Percentiles rank a stretch among this genome's conserved stretches.
phyloP scores from a whole-genome alignment of 2,113 vertebrate species.

The Brevimyrus niger region DNA sequence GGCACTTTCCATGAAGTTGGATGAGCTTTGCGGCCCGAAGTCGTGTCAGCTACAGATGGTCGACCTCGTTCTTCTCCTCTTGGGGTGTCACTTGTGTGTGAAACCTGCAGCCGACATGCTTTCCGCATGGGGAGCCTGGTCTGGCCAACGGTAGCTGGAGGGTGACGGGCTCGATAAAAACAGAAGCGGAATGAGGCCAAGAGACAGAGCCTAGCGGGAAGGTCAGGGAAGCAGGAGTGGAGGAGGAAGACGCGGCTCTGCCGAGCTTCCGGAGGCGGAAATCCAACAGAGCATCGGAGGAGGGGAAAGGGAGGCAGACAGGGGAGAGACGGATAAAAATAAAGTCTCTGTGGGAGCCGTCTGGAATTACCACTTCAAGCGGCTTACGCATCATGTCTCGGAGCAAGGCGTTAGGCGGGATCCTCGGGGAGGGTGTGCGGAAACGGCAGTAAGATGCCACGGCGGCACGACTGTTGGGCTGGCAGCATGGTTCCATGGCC shows the following conservation, averaged over 20 bases:
- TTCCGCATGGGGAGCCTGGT: background rate
- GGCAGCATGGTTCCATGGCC: background rate
- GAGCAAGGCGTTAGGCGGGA: conserved; percentile 6
- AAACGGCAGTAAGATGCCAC: background rate
- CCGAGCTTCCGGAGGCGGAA: background rate
- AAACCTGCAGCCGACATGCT: background rate
- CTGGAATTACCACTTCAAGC: conserved; percentile 30
- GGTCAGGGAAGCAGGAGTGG: background rate
- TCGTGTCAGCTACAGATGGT: background rate
- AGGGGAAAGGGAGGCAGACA: background rate
- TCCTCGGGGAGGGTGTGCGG: background rate
- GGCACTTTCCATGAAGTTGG: background rate
- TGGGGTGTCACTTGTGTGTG: background rate
- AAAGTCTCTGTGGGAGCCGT: conserved; percentile 21
- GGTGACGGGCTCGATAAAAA: background rate
- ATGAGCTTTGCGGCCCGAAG: background rate
- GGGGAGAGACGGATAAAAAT: conserved; percentile 19
- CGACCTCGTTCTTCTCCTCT: background rate
- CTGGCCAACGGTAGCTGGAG: background rate
- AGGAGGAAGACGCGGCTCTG: background rate
- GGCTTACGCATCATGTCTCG: conserved; percentile 25
- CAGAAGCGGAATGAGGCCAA: background rate
- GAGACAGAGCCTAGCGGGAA: background rate
- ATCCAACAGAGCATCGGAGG: background rate
- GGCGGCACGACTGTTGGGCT: background rate